Conservation (phyloP, 2,113 vertebrate genomes). For the Cottus gobio region DNA sequence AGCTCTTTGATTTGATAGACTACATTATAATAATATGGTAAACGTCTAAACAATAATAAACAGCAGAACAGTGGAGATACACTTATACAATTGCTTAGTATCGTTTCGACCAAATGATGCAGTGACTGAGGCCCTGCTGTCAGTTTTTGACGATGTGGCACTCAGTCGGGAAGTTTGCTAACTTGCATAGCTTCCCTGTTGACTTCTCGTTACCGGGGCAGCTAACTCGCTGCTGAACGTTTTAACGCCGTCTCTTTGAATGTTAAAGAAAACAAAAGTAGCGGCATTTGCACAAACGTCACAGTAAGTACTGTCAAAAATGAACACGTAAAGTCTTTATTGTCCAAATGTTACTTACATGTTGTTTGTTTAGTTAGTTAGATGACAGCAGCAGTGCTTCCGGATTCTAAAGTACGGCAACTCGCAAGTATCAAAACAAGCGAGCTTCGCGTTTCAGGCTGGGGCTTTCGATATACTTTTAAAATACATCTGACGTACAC, state of each 20-base stretch:
- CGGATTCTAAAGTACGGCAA: constrained; percentile 57
- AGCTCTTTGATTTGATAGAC: neutral
- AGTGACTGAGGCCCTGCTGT: constrained; percentile 2
- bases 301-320: accelerated
- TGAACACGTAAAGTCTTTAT: neutral
- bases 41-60: neutral
- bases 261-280: accelerated
- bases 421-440: neutral
- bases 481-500: neutral
- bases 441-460: constrained; percentile 1
- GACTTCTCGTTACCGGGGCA: neutral
- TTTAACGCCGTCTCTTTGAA: neutral
- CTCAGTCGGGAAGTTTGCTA: constrained; percentile 49
- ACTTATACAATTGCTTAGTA: neutral
- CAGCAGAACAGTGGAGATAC: neutral
- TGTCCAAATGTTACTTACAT: constrained; percentile 66
- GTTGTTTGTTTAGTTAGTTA: constrained; percentile 39
- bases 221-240: neutral
- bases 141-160: constrained; percentile 75
- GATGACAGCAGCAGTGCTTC: constrained; percentile 44
- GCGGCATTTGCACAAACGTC: neutral
- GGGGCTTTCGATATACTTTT: neutral
- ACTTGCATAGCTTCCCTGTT: constrained; percentile 35
- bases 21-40: neutral
- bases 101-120: no score